Conservation (phyloP, 2,113 vertebrate species). For the Sorex fumeus region DNA sequence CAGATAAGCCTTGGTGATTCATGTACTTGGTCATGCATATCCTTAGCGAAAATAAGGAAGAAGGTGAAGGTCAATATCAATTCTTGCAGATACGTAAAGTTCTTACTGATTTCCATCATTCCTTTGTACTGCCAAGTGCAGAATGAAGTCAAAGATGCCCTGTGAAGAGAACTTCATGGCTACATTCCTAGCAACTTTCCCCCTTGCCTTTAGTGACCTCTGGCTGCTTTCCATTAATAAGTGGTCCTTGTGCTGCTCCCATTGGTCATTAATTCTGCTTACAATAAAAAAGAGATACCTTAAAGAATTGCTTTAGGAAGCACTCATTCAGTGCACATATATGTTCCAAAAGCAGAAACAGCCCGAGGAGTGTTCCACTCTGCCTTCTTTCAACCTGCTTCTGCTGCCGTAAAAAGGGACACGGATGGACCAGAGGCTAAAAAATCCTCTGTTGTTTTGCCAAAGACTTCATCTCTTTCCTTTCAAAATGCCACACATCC, state of each 20-base stretch:
- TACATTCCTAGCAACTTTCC: not conserved
- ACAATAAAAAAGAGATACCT: not conserved
- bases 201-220: constrained; percentile 34
- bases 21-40: not conserved
- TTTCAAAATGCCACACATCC: constrained; percentile 81
- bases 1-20: not conserved
- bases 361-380: constrained; percentile 22
- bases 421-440: constrained; percentile 64
- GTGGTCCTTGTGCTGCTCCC: not conserved
- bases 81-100: not conserved
- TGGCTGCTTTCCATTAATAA: constrained; percentile 60
- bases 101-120: constrained; percentile 48
- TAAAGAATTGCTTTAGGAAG: constrained; percentile 51
- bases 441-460: constrained; percentile 80
- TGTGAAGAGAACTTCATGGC: constrained; percentile 19
- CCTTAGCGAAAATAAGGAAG: constrained; percentile 26
- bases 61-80: constrained; percentile 21
- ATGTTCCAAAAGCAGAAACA: not conserved
- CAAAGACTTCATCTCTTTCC: constrained; percentile 82
- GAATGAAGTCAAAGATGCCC: not conserved
- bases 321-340: not conserved
- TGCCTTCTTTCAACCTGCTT: constrained; percentile 53
- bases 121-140: not conserved
- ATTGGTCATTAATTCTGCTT: not conserved
- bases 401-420: constrained; percentile 60